phyloP scores from a whole-genome alignment of 2,888 invertebrate species.

The Tryphoninae sp. region DNA sequence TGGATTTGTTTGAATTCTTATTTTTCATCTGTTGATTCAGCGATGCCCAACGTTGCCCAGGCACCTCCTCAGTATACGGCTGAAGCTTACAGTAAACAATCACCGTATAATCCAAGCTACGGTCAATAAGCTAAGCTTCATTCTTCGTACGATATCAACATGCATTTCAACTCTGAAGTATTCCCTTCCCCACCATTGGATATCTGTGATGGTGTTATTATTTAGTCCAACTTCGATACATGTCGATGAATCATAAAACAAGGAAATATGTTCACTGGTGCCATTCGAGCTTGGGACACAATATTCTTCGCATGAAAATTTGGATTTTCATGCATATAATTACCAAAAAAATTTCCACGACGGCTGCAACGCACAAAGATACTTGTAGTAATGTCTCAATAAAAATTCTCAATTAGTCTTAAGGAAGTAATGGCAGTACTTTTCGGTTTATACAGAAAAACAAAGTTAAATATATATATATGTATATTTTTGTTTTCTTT shows the following conservation, averaged over 20 bases:
- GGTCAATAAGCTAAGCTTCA: conserved; percentile 49
- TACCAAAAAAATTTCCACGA: conserved; percentile 7
- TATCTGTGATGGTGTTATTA: conserved; percentile 5
- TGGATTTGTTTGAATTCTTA: conserved; percentile 26
- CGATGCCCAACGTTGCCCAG: conserved; percentile 59
- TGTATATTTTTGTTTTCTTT: conserved; percentile 47
- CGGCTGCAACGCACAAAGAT: conserved; percentile 31
- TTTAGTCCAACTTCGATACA: neutral
- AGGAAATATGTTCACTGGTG: neutral
- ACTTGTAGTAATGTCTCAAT: conserved; percentile 1
- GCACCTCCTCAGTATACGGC: conserved; percentile 68
- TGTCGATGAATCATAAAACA: conserved; percentile 2
- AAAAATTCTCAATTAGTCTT: conserved; percentile 1
- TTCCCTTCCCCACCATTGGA: conserved; percentile 10
- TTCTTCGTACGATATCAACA: conserved; percentile 27
- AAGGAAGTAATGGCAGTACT: conserved; percentile 26
- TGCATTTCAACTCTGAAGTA: conserved; percentile 47
- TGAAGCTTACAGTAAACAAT: conserved; percentile 73
- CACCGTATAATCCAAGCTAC: conserved; percentile 76
- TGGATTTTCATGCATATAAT: neutral
- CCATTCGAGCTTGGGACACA: neutral
- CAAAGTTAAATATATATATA: conserved; percentile 57
- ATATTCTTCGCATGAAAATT: neutral
- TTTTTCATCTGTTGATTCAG: conserved; percentile 51
- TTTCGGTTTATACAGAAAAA: conserved; percentile 21